phyloP scores from a whole-genome alignment of 2,113 vertebrate genomes.

The Oncorhynchus masou region DNA sequence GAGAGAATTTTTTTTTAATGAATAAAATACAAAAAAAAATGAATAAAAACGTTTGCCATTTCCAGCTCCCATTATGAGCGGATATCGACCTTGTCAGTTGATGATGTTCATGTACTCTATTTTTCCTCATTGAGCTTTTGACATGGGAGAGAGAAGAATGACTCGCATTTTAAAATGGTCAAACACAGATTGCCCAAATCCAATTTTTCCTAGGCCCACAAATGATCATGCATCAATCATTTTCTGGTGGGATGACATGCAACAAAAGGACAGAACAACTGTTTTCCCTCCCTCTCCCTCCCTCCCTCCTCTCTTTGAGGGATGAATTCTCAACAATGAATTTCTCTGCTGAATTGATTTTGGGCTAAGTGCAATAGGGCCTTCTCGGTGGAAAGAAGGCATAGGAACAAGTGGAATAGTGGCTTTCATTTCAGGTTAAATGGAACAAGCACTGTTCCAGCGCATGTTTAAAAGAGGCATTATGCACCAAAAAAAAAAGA shows the following conservation, averaged over 20 bases:
- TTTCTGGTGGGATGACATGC: too few species aligned
- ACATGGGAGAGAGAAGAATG: not conserved
- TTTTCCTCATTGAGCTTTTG: constrained; percentile 3
- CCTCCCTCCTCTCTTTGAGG: too few species aligned
- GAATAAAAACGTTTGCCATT: constrained; percentile 6
- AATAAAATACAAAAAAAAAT: not conserved
- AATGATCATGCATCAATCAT: not conserved
- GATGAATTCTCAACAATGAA: too few species aligned
- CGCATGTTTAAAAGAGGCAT: not conserved
- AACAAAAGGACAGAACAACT: too few species aligned
- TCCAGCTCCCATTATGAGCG: constrained; percentile 2
- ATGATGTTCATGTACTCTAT: constrained; percentile 15
- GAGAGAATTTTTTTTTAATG: too few species aligned
- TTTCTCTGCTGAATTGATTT: not conserved
- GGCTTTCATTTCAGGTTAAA: not conserved
- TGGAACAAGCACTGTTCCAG: not conserved
- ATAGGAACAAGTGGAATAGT: not conserved
- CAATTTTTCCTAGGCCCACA: too few species aligned
- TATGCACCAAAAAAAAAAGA: not conserved
- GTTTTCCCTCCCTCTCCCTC: too few species aligned
- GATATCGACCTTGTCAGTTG: constrained; percentile 13
- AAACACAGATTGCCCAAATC: not conserved
- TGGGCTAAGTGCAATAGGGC: not conserved
- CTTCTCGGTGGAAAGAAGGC: not conserved
- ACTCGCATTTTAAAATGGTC: constrained; percentile 14